These are phyloP conservation scores for Tapirus indicus DNA, from an alignment of 2,797 vertebrate genomes.

Conservation along the genomic window DNA sequence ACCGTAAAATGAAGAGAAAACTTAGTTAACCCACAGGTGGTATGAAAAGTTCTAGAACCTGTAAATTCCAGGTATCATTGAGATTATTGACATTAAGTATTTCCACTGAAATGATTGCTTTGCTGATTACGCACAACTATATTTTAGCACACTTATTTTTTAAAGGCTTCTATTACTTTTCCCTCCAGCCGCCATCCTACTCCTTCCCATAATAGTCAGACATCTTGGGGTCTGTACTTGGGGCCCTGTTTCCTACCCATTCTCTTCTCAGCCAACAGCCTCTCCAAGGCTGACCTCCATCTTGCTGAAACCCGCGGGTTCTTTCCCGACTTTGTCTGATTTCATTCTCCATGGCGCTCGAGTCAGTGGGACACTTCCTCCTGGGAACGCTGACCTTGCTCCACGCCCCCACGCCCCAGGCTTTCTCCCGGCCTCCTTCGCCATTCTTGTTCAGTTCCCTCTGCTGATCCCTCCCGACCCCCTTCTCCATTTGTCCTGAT, in stretches of 20 bases:
- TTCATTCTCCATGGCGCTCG: not conserved
- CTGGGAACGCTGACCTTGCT: not conserved
- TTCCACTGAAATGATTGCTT: slow-evolving; percentile 27
- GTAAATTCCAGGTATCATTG: not conserved
- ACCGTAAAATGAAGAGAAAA: slow-evolving; percentile 27
- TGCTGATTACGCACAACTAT: not conserved
- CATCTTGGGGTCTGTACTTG: not conserved
- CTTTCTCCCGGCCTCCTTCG: not conserved
- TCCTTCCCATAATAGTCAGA: not conserved
- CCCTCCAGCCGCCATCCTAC: not conserved
- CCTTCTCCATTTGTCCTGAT: not conserved
- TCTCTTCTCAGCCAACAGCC: not conserved
- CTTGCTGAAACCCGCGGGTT: not conserved
- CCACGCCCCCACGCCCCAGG: rapidly evolving
- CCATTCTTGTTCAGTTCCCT: not conserved
- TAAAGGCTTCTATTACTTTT: not conserved
- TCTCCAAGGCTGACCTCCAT: not conserved
- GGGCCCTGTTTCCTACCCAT: not conserved
- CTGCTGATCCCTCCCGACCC: not conserved
- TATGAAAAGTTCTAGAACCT: slow-evolving; percentile 42
- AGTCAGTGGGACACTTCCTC: not conserved
- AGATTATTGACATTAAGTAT: slow-evolving; percentile 25
- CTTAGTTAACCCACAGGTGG: not conserved
- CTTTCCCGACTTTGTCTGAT: not conserved
- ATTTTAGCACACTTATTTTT: slow-evolving; percentile 11